These are phyloP conservation scores for Hippocampus kuda DNA, from an alignment of 2,797 vertebrate species.

Conservation along the genomic window DNA sequence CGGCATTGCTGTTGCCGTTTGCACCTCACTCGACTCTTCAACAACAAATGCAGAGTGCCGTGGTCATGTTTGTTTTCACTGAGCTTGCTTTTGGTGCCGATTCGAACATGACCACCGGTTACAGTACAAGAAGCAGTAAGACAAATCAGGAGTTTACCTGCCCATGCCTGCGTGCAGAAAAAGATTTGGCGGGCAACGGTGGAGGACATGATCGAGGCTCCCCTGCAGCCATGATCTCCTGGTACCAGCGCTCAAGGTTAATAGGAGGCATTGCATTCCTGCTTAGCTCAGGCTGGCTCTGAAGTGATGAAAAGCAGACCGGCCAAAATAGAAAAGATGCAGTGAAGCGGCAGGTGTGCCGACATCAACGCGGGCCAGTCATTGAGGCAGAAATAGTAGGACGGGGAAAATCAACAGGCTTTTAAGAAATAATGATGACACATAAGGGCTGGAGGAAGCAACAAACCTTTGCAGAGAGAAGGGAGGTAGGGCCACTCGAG, in stretches of 20 bases:
- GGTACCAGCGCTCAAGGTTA: conserved; percentile 90
- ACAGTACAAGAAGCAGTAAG: not conserved
- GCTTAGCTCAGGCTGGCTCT: conserved; percentile 65
- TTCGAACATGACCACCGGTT: not conserved
- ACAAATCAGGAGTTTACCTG: conserved; percentile 73
- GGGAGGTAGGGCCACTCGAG: conserved; percentile 66
- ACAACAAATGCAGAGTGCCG: not conserved
- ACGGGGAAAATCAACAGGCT: not conserved
- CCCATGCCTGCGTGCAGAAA: conserved; percentile 73
- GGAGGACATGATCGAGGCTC: conserved; percentile 78
- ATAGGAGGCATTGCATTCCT: conserved; percentile 67
- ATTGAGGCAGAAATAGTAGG: conserved; percentile 14
- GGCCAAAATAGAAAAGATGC: conserved; percentile 32
- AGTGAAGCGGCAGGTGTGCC: conserved; percentile 18
- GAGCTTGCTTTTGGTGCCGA: not conserved
- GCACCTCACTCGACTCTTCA: not conserved
- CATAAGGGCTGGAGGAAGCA: not conserved
- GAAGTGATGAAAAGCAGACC: conserved; percentile 37
- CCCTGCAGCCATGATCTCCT: conserved; percentile 82
- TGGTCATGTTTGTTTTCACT: not conserved
- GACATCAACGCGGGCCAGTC: conserved; percentile 1
- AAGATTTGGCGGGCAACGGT: conserved; percentile 85
- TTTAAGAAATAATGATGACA: not conserved
- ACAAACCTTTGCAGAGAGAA: conserved; percentile 77
- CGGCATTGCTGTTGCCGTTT: too few species aligned